These are phyloP conservation scores for Eupithecia abbreviata DNA, from an alignment of 2,888 invertebrate genomes.

Conservation along the genomic window DNA sequence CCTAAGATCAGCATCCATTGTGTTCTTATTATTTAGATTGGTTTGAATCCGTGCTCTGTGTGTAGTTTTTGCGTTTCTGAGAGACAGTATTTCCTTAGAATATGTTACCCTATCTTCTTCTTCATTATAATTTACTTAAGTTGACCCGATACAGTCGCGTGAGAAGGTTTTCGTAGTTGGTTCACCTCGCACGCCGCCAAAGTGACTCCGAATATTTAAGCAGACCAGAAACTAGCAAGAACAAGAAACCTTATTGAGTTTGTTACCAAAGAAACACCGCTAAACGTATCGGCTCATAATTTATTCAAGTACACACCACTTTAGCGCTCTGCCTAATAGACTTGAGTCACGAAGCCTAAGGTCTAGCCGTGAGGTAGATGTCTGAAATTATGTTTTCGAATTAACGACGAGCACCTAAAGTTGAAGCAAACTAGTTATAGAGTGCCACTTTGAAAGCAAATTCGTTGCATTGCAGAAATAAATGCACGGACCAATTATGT, in stretches of 20 bases:
- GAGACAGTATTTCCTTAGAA: neutral
- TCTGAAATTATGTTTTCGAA: constrained; percentile 42
- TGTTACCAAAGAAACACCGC: constrained; percentile 32
- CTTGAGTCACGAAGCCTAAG: constrained; percentile 37
- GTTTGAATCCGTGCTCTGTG: too few species aligned
- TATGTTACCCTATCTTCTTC: neutral
- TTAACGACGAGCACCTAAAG: constrained; percentile 39
- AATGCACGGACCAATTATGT: constrained; percentile 24
- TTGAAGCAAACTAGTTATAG: constrained; percentile 37
- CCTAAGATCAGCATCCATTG: too few species aligned
- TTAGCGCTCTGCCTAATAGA: constrained; percentile 39
- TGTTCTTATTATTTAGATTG: neutral
- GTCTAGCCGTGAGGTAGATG: constrained; percentile 34
- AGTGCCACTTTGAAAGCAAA: constrained; percentile 36
- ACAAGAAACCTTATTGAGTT: constrained; percentile 28
- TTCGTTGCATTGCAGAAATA: constrained; percentile 40
- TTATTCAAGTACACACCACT: constrained; percentile 40
- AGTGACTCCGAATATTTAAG: constrained; percentile 10
- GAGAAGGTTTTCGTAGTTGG: neutral
- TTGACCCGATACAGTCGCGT: neutral
- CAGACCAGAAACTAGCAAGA: constrained; percentile 16
- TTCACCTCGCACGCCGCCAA: constrained; percentile 17
- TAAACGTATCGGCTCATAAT: constrained; percentile 37
- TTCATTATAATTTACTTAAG: neutral
- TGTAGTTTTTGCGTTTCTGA: neutral